Evolutionary conservation across 35 echinoderm and acorn worm species (phyloP).

Genomic region (Apostichopus californicus): DNA sequence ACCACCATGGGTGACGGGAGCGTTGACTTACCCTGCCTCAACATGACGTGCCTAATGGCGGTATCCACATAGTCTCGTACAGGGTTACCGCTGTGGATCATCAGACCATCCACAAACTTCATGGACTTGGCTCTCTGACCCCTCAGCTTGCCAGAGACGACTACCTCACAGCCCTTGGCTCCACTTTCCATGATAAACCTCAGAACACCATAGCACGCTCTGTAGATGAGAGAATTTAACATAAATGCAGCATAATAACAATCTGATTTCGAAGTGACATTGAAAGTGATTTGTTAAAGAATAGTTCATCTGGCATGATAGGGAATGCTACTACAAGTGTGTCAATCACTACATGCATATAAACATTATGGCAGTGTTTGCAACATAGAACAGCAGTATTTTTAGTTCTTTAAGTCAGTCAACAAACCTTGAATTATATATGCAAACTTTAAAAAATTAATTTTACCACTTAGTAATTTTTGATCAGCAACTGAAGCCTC

Average conservation of each 20-base stretch:
- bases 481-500: no score
- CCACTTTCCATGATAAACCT: slow-evolving; percentile 99
- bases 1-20: slow-evolving; percentile 27
- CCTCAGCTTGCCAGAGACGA: slow-evolving; percentile 91
- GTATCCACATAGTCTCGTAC: slow-evolving; percentile 95
- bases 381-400: no score
- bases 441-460: no score
- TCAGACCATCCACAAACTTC: slow-evolving; percentile 98
- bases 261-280: no score
- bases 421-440: no score
- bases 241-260: neutral
- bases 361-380: no score
- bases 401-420: no score
- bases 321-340: no score
- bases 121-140: slow-evolving; percentile 98
- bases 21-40: slow-evolving; percentile 88
- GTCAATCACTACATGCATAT: no score
- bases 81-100: slow-evolving; percentile 98
- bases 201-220: slow-evolving; percentile 92
- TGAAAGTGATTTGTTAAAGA: no score
- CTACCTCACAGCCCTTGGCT: slow-evolving; percentile 91
- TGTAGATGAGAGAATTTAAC: neutral
- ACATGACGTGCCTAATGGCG: slow-evolving; percentile 97
- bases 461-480: no score
- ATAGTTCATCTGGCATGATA: no score